phyloP scores from a whole-genome alignment of 2,797 vertebrate genomes.

The Erithacus rubecula region DNA sequence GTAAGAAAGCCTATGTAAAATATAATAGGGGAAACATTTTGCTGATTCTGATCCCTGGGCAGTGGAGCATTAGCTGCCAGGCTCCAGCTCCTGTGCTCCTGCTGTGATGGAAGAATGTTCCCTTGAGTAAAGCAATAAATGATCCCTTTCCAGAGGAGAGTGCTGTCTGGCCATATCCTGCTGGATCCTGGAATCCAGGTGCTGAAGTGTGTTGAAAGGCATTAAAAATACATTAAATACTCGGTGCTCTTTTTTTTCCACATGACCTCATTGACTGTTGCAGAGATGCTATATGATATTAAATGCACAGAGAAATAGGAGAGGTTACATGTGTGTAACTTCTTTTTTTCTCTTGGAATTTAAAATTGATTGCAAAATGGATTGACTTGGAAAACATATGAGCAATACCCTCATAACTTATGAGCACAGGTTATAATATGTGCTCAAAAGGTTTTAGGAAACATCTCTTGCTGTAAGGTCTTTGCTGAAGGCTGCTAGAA shows the following conservation, averaged over 20 bases:
- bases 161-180: background rate
- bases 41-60: background rate
- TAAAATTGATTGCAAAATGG: conserved; percentile 6
- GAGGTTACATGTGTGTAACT: background rate
- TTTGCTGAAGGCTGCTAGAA: conserved; percentile 45
- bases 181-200: background rate
- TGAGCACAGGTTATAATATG: background rate
- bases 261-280: background rate
- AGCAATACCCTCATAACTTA: background rate
- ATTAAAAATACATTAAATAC: background rate
- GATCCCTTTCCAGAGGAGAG: background rate
- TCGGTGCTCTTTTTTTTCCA: background rate
- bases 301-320: background rate
- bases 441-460: background rate
- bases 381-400: conserved; percentile 8
- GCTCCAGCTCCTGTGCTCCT: background rate
- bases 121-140: background rate
- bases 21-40: background rate
- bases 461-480: background rate
- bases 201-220: background rate
- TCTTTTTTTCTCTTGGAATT: background rate
- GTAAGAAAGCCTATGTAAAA: background rate
- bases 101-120: background rate
- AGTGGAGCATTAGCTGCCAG: background rate
- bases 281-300: background rate